Conservation (phyloP, 2,888 invertebrate species). For the Dynastes tityus region DNA sequence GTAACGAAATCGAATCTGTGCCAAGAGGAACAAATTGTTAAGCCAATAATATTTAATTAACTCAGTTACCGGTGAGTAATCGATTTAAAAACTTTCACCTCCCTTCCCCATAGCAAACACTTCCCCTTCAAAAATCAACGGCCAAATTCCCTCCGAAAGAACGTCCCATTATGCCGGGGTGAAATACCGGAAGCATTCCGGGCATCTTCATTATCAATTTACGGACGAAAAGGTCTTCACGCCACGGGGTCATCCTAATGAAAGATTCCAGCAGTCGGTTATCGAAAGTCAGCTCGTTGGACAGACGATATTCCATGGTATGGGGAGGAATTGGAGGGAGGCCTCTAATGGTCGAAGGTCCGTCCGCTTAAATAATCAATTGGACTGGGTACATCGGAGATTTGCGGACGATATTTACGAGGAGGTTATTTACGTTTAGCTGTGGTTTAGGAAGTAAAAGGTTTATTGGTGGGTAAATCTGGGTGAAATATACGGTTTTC, state of each 20-base stretch:
- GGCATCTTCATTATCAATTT: constrained; percentile 34
- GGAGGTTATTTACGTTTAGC: background rate
- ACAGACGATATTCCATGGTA: background rate
- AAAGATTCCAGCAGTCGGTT: constrained; percentile 26
- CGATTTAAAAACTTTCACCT: too few relatives aligned
- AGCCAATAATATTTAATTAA: too few relatives aligned
- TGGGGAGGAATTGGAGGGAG: background rate
- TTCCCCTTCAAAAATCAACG: background rate
- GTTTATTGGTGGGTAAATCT: too few relatives aligned
- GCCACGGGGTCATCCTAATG: constrained; percentile 24
- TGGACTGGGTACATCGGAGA: background rate
- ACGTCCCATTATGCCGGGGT: background rate
- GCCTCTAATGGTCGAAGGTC: constrained; percentile 24
- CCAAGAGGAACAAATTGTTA: too few relatives aligned
- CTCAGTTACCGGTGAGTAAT: too few relatives aligned
- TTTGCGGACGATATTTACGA: constrained; percentile 23
- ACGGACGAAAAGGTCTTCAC: background rate
- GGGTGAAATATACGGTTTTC: too few relatives aligned
- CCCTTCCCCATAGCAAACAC: background rate
- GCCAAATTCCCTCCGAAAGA: constrained; percentile 20
- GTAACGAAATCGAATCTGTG: too few relatives aligned
- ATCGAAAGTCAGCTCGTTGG: background rate
- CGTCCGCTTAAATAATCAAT: constrained; percentile 7
- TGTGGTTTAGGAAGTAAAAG: too few relatives aligned
- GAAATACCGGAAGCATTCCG: constrained; percentile 11